Evolutionary conservation across 2,797 vertebrate species (phyloP), one percentile per base, ranked within the genome.

Genomic region (Anguilla anguilla): DNA sequence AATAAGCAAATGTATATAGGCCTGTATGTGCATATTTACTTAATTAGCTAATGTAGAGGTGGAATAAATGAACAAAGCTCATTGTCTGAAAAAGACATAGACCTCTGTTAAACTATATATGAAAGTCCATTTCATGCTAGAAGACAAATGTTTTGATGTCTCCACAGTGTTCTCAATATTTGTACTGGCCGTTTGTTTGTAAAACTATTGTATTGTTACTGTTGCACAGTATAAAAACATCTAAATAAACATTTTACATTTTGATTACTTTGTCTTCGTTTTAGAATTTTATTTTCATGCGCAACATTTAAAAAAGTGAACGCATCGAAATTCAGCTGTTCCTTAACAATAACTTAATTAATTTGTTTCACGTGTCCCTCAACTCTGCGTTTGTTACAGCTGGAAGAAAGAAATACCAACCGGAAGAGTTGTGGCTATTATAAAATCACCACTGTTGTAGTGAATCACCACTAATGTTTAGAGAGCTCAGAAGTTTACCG

Each of bases 221-320:
- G 96, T 96, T 96, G 95, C 96, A 96, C 96, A 96, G 95, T 96
- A 96, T 96, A 96, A 96, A 93, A 96, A 95, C 95, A 94, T 95
- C 94, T 95, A 96, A 97, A 96, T 97, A 96, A 96, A 94, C 95
- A 95, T 96, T 96, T 97, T 96, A 97, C 96, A 96, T 96, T 94
- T 93, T 95, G 59, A 84, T 79, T 86, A 28, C 72, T 15, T 87
- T 35, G 53, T 83, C 51, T 86, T 46, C 22, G 6, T 77, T 82
- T 82, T 82, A 49, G 79, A 82, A 82, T 49, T 49, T 49, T 51
- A 51, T 82, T 82, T 49, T 25, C 2, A 82, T 11, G 35, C 10
- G 43, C 46, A n/a, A 51, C 43, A 49, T 17, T 39, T 10, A 5
- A 39, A 31, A 72, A 31, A 72, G 5, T 49, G 2, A 81, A 43